A percentile compares a stretch with the other conserved stretches of the same genome.
Evolutionary conservation across 2,113 vertebrate species (phyloP).

Genomic region (Scatophagus argus): DNA sequence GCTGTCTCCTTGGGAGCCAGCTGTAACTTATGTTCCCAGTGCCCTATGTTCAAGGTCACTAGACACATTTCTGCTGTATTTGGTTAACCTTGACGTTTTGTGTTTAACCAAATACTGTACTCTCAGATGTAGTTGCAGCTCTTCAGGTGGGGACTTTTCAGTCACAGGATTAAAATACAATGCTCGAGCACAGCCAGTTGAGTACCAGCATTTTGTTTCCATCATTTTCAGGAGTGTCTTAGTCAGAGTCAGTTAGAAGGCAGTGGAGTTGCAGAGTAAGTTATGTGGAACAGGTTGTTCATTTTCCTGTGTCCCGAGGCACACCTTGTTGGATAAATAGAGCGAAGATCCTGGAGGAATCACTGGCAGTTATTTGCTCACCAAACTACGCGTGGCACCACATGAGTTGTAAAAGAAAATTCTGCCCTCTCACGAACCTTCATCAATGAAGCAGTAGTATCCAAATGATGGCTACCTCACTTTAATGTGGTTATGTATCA

Average conservation of each 20-base stretch:
- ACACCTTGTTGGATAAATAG: constrained; percentile 78
- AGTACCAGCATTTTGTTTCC: neutral
- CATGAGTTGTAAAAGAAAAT: neutral
- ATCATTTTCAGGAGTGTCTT: neutral
- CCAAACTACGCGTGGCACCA: constrained; percentile 30
- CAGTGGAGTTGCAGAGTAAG: neutral
- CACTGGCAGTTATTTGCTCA: constrained; percentile 67
- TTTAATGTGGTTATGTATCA: constrained; percentile 31
- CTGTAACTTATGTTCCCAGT: constrained; percentile 27
- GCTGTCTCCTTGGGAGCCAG: constrained; percentile 47
- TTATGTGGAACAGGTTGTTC: constrained; percentile 17
- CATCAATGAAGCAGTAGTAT: neutral
- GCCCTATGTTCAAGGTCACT: neutral
- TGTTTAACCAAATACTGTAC: constrained; percentile 9
- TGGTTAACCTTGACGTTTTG: neutral
- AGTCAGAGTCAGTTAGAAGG: neutral
- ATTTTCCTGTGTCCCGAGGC: constrained; percentile 23
- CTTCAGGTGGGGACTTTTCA: neutral
- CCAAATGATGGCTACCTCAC: constrained; percentile 4
- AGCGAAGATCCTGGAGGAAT: constrained; percentile 69
- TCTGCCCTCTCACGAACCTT: neutral
- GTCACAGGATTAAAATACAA: neutral
- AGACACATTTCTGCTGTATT: neutral
- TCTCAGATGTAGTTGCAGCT: neutral
- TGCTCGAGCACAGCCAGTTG: neutral